Evolutionary conservation across 2,888 invertebrate genomes (phyloP), one percentile per base, ranked within the genome.

Genomic region (Homarus gammarus): DNA sequence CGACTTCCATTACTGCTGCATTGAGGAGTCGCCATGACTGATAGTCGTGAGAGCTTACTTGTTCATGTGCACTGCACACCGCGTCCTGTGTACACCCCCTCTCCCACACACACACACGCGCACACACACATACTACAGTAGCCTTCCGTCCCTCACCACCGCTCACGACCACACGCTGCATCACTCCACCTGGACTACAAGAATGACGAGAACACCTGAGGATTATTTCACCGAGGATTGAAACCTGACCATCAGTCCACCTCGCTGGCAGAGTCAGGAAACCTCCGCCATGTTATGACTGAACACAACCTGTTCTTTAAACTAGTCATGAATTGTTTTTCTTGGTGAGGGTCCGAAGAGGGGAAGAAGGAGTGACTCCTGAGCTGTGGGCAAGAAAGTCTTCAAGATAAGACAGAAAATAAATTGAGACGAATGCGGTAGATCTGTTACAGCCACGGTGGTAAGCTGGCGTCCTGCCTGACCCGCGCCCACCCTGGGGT

Each of bases 371-470:
- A 56, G 12, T 27, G 64, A 22, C 6, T 64, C 31, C 6, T 1
- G 22, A 27, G 5, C 27, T 8, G 6, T 6, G 64, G 6, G 5
- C 22, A 6, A 64, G 64, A 64, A 22, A 64, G 64, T 5, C 64
- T 64, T 64, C 64, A 64, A 64, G 64, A 64, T 64, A 64, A n/a
- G 64, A 8, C 22, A 2, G 27, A 12, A 27, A 64, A 64, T 64
- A 27, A 27, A 64, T 64, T 64, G 27, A 64, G 64, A 64, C 64
- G 64, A 64, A 64, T 64, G 64, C 64, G n/a, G 64, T 64, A 64
- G 27, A 64, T 64, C 31, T 64, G 64, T 64, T 64, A 64, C 27
- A 64, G 64, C 64, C 27, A 8, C 27, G n/a, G 64, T 12, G 27
- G n/a, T 64, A 27, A 64, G 64, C 64, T 10, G n/a, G 64, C 64